Evolutionary conservation across 1,140 invertebrate species (phyloP).

Genomic region (Ostrea denselamellosa): DNA sequence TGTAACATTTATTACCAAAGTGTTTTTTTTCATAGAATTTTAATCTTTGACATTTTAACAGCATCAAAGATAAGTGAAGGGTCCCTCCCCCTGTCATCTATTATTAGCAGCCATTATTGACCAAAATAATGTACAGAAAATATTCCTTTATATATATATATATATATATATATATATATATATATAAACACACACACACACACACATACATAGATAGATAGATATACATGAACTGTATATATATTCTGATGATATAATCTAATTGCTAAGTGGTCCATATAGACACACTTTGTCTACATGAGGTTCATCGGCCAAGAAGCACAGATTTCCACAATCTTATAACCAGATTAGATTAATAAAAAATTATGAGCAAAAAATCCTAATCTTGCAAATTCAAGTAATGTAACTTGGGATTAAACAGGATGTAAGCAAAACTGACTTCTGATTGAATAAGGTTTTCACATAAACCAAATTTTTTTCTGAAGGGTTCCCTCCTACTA

Average conservation of each 20-base stretch:
- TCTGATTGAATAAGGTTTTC: neutral
- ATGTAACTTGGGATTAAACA: constrained; percentile 2
- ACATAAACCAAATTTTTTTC: neutral
- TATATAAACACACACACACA: no score
- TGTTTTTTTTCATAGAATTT: neutral
- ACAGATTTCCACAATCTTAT: neutral
- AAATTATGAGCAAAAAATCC: constrained; percentile 10
- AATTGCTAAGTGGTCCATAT: neutral
- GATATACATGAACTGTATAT: no score
- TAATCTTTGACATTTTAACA: constrained; percentile 33
- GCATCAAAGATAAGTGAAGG: neutral
- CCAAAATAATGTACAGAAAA: no score
- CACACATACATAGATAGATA: no score
- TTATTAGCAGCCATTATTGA: neutral
- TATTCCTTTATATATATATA: no score
- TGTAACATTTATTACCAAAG: constrained; percentile 13
- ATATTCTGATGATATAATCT: no score
- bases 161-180: no score
- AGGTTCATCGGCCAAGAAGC: neutral
- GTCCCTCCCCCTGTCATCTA: neutral
- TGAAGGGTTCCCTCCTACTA: neutral
- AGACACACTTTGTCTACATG: neutral
- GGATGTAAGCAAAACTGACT: neutral
- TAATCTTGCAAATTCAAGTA: constrained; percentile 7
- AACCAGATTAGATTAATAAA: constrained; percentile 19